Conservation (phyloP, 2,888 invertebrate species). For the Asteroscopus sphinx region DNA sequence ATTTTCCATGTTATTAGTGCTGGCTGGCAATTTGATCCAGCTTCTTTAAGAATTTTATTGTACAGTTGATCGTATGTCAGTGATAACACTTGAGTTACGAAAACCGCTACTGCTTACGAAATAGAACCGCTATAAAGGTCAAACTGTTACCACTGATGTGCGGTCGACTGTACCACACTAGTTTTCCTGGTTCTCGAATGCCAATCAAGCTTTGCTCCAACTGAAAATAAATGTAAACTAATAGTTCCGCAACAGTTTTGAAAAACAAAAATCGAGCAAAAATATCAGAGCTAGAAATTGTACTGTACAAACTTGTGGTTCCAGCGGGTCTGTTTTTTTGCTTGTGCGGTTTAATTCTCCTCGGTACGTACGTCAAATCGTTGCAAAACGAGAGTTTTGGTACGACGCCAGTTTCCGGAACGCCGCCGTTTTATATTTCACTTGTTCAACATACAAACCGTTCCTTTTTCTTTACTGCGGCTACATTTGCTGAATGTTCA, state of each 20-base stretch:
- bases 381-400: slow-evolving; percentile 68
- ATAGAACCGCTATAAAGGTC: too few species aligned
- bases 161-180: not conserved
- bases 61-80: too few species aligned
- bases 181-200: not conserved
- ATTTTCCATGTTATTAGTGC: too few species aligned
- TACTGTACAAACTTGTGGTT: slow-evolving; percentile 56
- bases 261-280: slow-evolving; percentile 42
- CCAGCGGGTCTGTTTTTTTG: slow-evolving; percentile 53
- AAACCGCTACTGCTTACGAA: too few species aligned
- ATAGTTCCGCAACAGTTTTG: slow-evolving; percentile 22
- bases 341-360: slow-evolving; percentile 58
- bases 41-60: too few species aligned
- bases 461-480: slow-evolving; percentile 44
- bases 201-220: not conserved
- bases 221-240: slow-evolving; percentile 16
- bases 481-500: slow-evolving; percentile 54
- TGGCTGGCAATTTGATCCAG: too few species aligned
- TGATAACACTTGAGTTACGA: too few species aligned
- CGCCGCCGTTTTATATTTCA: slow-evolving; percentile 60
- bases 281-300: slow-evolving; percentile 46
- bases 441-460: slow-evolving; percentile 54
- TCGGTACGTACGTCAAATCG: slow-evolving; percentile 63
- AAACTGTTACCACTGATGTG: too few species aligned
- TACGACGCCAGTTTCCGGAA: slow-evolving; percentile 64